Base-by-base conservation (phyloP, 2,888 invertebrate species). In the Netelia fuscicornis region DNA sequence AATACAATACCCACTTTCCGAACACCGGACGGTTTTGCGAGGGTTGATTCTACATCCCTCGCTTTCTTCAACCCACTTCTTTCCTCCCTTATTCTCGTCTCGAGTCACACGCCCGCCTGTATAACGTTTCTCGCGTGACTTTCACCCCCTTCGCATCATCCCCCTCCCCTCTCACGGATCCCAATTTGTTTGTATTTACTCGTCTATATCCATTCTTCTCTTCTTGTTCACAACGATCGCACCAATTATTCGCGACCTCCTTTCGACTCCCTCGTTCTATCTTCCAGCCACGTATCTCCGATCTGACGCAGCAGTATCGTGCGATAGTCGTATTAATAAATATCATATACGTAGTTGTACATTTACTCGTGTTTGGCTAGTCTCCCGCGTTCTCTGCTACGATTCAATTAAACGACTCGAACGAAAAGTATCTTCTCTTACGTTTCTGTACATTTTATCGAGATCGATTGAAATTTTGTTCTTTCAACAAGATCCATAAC, bases 1-100 rank as follows among this genome's bases (percentile, higher is more conserved):
- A 78, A 83, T 83, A 77, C 77, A 30, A 78, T 86, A 84, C 75
- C 81, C 83, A 83, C 81, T 87, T 37, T 37, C 83, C 74, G 85
- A 71, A 78, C 81, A 71, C 72, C 71, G 72, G 76, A 76, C 52
- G 70, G 52, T 79, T 71, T 54, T 54, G 48, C 25, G 71, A 81
- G 76, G 76, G 70, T 58, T 8, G 13, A 17, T 54, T 37, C 56
- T 64, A 20, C 72, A 84, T 75, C 72, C 64, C 80, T 76, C 56
- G 37, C n/a, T 72, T 56, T 48, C 60, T 13, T 25, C 10, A 20
- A 20, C 30, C 20, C 60, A 42, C 71, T 44, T 56, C 23, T 67
- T 48, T n/a, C 56, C 37, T 42, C 48, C 42, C 54, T 20, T 56
- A 20, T 37, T 67, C 44, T 64, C 54, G 25, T 80, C 58, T 72